Evolutionary conservation across 2,888 invertebrate genomes (phyloP).

Genomic region (Seladonia tumulorum): DNA sequence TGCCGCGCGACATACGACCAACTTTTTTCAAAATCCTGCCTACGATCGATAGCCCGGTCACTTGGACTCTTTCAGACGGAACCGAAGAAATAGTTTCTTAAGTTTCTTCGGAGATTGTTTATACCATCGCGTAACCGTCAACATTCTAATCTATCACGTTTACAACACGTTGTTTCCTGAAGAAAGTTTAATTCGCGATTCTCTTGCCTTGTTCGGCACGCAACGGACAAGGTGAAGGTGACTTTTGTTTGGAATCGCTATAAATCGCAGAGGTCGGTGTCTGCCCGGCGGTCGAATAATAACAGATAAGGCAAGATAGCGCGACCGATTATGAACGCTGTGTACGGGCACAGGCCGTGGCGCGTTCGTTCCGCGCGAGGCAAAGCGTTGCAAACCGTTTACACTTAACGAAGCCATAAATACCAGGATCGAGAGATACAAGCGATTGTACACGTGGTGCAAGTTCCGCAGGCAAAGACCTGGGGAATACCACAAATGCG

Average conservation of each 20-base stretch:
- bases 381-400: constrained; percentile 40
- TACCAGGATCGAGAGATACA: constrained; percentile 52
- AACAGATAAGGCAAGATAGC: constrained; percentile 6
- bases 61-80: neutral
- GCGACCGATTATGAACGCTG: constrained; percentile 22
- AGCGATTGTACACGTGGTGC: constrained; percentile 54
- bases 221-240: neutral
- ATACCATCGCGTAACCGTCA: too few species aligned
- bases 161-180: neutral
- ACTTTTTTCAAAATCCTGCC: neutral
- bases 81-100: neutral
- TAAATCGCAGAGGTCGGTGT: neutral
- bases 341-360: constrained; percentile 15
- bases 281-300: neutral
- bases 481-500: constrained; percentile 71
- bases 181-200: neutral
- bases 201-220: neutral
- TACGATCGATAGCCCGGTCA: neutral
- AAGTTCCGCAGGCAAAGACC: constrained; percentile 56
- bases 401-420: constrained; percentile 63
- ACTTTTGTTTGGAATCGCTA: neutral
- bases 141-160: neutral
- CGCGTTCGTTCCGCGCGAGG: constrained; percentile 31
- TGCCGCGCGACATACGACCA: neutral
- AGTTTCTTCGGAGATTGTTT: too few species aligned